Conservation (phyloP, 2,797 vertebrate genomes). For the Phrynocephalus forsythii region DNA sequence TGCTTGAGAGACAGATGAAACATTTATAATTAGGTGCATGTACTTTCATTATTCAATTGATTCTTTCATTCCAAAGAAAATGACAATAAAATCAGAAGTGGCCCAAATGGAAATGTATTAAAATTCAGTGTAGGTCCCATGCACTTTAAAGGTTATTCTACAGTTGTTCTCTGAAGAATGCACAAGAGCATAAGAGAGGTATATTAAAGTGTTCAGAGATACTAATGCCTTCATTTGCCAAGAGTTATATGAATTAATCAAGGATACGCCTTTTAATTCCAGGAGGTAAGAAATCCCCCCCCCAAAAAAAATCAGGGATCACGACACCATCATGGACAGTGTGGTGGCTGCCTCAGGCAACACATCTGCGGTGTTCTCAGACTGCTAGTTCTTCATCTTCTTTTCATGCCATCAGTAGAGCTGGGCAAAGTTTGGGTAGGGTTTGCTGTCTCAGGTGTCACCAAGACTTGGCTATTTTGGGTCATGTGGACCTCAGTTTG, state of each 20-base stretch:
- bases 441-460: neutral
- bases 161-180: slow-evolving; percentile 1
- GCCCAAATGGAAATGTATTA: neutral
- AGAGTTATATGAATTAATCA: neutral
- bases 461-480: neutral
- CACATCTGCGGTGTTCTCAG: neutral
- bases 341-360: neutral
- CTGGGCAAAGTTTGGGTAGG: neutral
- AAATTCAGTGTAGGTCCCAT: neutral
- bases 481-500: neutral
- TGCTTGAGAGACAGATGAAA: neutral
- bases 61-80: slow-evolving; percentile 10
- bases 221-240: neutral
- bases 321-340: neutral
- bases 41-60: neutral
- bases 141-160: slow-evolving; percentile 27
- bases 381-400: neutral
- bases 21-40: neutral
- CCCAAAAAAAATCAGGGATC: no score
- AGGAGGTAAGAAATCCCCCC: neutral
- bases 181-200: neutral
- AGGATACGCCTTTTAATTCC: neutral
- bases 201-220: neutral
- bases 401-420: neutral
- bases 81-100: slow-evolving; percentile 23